phyloP scores from a whole-genome alignment of 1,140 invertebrate genomes.

The Chlorops oryzae region DNA sequence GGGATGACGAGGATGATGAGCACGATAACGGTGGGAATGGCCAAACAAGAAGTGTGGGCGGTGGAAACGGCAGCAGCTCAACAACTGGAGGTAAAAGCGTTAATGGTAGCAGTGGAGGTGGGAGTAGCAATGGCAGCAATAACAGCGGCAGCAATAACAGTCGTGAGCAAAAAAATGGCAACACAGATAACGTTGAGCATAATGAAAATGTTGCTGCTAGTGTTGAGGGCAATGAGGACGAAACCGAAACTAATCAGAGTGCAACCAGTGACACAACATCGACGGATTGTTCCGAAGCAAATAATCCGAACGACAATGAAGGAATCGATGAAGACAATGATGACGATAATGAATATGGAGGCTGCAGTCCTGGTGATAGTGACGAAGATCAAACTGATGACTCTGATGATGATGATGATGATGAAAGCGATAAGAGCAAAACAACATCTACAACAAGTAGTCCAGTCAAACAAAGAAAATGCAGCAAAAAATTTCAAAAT shows the following conservation, averaged over 20 bases:
- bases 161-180: conserved; percentile 9
- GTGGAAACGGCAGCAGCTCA: conserved; percentile 14
- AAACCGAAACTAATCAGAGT: conserved; percentile 18
- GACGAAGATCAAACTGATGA: conserved; percentile 11
- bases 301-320: neutral
- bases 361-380: neutral
- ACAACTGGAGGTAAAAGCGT: conserved; percentile 35
- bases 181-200: neutral
- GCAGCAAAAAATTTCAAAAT: conserved; percentile 45
- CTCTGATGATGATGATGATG: conserved; percentile 20
- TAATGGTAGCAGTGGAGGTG: conserved; percentile 13
- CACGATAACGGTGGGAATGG: too few relatives aligned
- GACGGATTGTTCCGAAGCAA: conserved; percentile 6
- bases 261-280: conserved; percentile 16
- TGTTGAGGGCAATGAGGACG: too few relatives aligned
- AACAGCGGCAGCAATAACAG: conserved; percentile 21
- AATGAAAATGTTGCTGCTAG: neutral
- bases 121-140: conserved; percentile 6
- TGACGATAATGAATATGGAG: neutral
- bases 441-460: too few relatives aligned
- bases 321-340: conserved; percentile 8
- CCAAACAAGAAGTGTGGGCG: too few relatives aligned
- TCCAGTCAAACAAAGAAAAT: too few relatives aligned
- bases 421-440: too few relatives aligned
- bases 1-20: too few relatives aligned